Base-by-base conservation (phyloP, 2,888 invertebrate species). In the Nemotelus pantherinus region DNA sequence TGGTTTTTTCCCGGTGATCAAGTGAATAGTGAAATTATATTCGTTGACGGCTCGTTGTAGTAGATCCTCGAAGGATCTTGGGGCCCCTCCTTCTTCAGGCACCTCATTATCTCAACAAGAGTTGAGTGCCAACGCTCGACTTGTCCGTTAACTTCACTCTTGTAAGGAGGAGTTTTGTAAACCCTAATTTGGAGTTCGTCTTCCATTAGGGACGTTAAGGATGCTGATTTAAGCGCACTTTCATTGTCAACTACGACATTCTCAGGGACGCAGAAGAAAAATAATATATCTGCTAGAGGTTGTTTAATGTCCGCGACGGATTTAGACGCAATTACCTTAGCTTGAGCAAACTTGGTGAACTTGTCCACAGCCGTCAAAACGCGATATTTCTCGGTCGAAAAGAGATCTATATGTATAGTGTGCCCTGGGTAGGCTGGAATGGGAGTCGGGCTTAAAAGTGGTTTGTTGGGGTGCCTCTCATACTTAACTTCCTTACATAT, bases 71-170 rank as follows among this genome's bases (percentile, higher is more conserved):
- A 81, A 80, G 6, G 77, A 76, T 50, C 77, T 64, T 43, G 70
- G 43, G 48, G 60, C 48, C 57, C 72, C 48, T 80, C 77, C 3
- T 48, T n/a, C 58, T 80, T 80, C 2, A 80, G 63, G 60, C 80
- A 81, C 53, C 81, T 77, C 78, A 80, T 78, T 43, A 81, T 81
- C 72, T 81, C n/a, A n/a, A n/a, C n/a, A n/a, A n/a, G n/a, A n/a
- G n/a, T n/a, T 5, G 57, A 70, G 44, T 55, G 70, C 41, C 7
- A 70, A 41, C 70, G 70, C 44, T 65, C 65, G n/a, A 65, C 65
- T 47, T 65, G 65, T n/a, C 65, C 63, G 63, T 68, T 76, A n/a
- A 50, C 60, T 76, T 65, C 67, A 45, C 65, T 65, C 65, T 55
- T 64, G 5, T 65, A 65, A 7, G 65, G 65, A 45, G 65, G 58